phyloP scores from a whole-genome alignment of 2,888 invertebrate species.

The Scaptomyza polygonia region DNA sequence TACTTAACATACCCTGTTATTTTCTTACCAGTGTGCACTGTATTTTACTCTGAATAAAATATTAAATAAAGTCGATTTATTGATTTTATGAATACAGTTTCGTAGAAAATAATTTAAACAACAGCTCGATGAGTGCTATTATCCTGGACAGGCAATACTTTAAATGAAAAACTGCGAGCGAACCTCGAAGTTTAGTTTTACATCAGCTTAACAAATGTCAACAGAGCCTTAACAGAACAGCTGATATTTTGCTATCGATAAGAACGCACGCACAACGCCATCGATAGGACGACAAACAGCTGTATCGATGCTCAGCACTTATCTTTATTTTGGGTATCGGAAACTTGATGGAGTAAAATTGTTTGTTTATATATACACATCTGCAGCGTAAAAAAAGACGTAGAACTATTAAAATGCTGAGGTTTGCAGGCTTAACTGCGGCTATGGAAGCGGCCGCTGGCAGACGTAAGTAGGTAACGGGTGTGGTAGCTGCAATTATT shows the following conservation, averaged over 20 bases:
- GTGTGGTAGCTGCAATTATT: conserved; percentile 8
- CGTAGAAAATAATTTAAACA: neutral
- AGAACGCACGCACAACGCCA: neutral
- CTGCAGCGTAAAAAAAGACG: neutral
- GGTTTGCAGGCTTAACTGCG: conserved; percentile 22
- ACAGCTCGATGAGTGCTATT: neutral
- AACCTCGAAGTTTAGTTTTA: neutral
- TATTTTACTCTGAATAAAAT: neutral
- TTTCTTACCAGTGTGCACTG: conserved; percentile 1
- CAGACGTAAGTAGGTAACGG: conserved; percentile 55
- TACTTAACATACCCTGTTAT: conserved; percentile 7
- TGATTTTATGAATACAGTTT: neutral
- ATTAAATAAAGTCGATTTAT: neutral
- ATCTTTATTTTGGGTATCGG: conserved; percentile 3
- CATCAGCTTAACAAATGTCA: neutral
- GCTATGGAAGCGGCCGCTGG: conserved; percentile 9
- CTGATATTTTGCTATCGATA: conserved; percentile 22
- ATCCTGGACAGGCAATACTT: neutral
- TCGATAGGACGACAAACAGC: neutral
- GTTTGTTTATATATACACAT: conserved; percentile 17
- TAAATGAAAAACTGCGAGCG: too few relatives aligned
- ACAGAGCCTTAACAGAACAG: conserved; percentile 4
- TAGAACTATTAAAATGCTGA: conserved; percentile 42
- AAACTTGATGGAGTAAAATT: conserved; percentile 23
- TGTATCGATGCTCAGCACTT: conserved; percentile 28